Evolutionary conservation across 2,113 vertebrate genomes (phyloP).

Genomic region (Symphodus melops): DNA sequence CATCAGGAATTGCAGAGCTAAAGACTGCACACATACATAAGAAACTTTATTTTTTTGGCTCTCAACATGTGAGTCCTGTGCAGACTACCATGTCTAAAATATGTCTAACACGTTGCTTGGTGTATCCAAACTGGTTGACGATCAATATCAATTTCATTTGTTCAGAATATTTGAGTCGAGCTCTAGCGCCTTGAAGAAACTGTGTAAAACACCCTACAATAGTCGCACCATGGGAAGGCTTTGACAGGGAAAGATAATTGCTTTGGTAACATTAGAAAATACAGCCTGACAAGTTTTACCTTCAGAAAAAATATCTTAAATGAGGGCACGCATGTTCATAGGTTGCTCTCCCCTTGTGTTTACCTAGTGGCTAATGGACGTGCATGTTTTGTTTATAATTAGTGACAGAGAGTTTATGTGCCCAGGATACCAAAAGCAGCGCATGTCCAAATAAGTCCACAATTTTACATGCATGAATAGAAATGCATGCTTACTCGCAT

Average conservation of each 20-base stretch:
- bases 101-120: neutral
- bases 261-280: no score
- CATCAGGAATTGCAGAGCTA: constrained; percentile 3
- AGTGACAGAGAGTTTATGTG: constrained; percentile 41
- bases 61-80: constrained; percentile 4
- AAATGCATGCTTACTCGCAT: neutral
- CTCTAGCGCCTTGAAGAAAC: no score
- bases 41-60: no score
- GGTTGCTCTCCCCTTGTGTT: constrained; percentile 20
- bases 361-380: constrained; percentile 55
- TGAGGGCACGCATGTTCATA: neutral
- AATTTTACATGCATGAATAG: neutral
- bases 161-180: no score
- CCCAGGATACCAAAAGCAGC: constrained; percentile 24
- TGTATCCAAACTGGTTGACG: no score
- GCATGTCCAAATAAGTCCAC: neutral
- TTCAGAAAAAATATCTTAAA: neutral
- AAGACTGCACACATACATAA: constrained; percentile 22
- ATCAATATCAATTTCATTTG: no score
- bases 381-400: constrained; percentile 55
- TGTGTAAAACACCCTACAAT: no score
- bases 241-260: no score
- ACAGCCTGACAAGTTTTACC: neutral
- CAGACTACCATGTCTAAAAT: neutral
- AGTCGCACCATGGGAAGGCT: no score